Evolutionary conservation across 2,113 vertebrate species (phyloP).

Genomic region (Eubucco bourcierii): DNA sequence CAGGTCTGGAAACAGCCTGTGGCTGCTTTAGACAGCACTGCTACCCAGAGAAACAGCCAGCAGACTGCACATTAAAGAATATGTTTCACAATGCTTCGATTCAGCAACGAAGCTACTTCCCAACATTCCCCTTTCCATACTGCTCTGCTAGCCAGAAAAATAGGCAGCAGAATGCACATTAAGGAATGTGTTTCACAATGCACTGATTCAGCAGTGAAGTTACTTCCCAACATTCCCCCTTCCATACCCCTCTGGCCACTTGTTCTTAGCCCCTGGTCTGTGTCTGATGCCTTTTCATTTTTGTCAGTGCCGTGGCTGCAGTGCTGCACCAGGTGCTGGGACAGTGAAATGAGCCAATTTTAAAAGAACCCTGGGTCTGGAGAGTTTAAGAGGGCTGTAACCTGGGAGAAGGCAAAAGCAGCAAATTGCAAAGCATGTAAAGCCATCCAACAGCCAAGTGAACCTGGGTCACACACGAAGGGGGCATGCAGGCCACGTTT

Average conservation of each 20-base stretch:
- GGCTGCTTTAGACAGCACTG: background rate
- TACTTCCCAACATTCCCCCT: accelerated
- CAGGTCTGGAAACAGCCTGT: background rate
- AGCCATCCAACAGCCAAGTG: background rate
- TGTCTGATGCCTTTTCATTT: background rate
- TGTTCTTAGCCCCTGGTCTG: background rate
- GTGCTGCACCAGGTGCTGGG: background rate
- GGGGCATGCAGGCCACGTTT: background rate
- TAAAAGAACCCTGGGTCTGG: background rate
- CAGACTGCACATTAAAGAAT: background rate
- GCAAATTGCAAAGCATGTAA: background rate
- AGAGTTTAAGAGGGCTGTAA: background rate
- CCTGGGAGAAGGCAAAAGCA: background rate
- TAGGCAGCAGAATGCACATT: background rate
- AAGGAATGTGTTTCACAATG: background rate
- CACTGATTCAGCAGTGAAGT: background rate
- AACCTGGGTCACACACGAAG: background rate
- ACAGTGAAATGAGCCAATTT: background rate
- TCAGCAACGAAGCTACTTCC: background rate
- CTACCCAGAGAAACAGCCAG: background rate
- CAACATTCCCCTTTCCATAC: accelerated
- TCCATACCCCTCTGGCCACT: background rate
- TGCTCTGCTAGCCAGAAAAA: background rate
- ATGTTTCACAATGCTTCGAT: background rate
- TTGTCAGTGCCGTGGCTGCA: background rate